phyloP scores from a whole-genome alignment of 2,797 vertebrate species.

The Aulostomus chinensis region DNA sequence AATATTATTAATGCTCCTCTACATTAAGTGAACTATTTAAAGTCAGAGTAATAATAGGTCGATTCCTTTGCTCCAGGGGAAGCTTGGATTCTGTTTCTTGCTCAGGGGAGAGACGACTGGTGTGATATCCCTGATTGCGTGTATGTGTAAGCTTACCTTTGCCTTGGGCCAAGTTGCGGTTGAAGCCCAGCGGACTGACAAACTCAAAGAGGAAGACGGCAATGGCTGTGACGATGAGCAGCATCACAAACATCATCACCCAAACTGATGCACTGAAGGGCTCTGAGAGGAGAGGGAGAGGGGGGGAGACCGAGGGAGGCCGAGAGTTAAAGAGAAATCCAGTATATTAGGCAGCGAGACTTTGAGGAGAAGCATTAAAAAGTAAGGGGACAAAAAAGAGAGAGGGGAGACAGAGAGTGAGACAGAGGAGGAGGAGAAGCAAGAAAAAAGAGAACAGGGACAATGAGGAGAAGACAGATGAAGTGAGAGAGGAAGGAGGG shows the following conservation, averaged over 20 bases:
- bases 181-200: constrained; percentile 97
- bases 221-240: constrained; percentile 95
- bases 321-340: constrained; percentile 20
- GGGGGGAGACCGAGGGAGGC: background rate
- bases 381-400: background rate
- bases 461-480: constrained; percentile 78
- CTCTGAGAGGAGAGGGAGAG: constrained; percentile 75
- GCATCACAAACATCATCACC: constrained; percentile 99
- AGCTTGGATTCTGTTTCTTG: constrained; percentile 22
- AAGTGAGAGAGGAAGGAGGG: constrained; percentile 12
- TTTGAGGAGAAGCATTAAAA: background rate
- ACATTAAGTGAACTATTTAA: constrained; percentile 25
- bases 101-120: constrained; percentile 25
- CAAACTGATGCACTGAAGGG: constrained; percentile 98
- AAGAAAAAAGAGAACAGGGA: constrained; percentile 80
- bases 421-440: constrained; percentile 65
- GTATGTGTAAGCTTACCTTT: constrained; percentile 84
- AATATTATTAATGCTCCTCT: constrained; percentile 12
- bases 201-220: constrained; percentile 99
- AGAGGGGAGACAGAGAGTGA: constrained; percentile 22
- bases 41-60: constrained; percentile 40
- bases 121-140: constrained; percentile 32
- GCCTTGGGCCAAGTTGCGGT: constrained; percentile 95
- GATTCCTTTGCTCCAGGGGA: constrained; percentile 37
- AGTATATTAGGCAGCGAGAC: constrained; percentile 21